Base-by-base conservation (phyloP, 2,797 vertebrate genomes). In the Tokudaia muenninki region DNA sequence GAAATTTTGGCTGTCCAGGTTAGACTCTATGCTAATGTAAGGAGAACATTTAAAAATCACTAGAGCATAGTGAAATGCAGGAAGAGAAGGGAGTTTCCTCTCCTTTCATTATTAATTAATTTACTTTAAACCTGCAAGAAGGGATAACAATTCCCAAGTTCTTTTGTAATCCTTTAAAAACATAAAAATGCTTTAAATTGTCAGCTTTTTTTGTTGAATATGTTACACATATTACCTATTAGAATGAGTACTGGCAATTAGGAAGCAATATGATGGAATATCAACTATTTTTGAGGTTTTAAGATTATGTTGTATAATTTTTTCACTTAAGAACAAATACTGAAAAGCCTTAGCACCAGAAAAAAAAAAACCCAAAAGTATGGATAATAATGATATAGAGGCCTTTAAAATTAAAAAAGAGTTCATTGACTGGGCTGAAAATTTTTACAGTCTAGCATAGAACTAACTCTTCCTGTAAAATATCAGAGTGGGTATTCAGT, bases 401-500 rank as follows among this genome's bases (percentile, higher is more conserved):
- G 6, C 0, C 3, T 70, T 2, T 4, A 50, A 47, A 74, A n/a
- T 16, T 10, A 19, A 12, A 24, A 57, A 74, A 31, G 61, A 6
- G 9, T 11, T 37, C 2, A 65, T 1, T 52, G n/a, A 1, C 0
- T 41, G 24, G 59, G 1, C 8, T 57, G 13, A 8, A 12, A 2
- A 50, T 41, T 0, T 74, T 70, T 29, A 22, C 17, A 5, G 4
- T 26, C 22, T 14, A 10, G 0, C n/a, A 21, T 11, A 31, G 55
- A 57, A 4, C 44, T 47, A n/a, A 59, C 19, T 21, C 3, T 1
- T 80, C n/a, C 50, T 11, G 4, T 5, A 61, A 14, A 12, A 87
- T 52, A 75, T 75, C 16, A 10, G 17, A 31, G 3, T 41, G 19
- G 0, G 2, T 57, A 70, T 37, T n/a, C 12, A 75, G 12, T 44